These are phyloP conservation scores for Oxyura jamaicensis DNA, from an alignment of 2,113 vertebrate genomes.

Conservation along the genomic window DNA sequence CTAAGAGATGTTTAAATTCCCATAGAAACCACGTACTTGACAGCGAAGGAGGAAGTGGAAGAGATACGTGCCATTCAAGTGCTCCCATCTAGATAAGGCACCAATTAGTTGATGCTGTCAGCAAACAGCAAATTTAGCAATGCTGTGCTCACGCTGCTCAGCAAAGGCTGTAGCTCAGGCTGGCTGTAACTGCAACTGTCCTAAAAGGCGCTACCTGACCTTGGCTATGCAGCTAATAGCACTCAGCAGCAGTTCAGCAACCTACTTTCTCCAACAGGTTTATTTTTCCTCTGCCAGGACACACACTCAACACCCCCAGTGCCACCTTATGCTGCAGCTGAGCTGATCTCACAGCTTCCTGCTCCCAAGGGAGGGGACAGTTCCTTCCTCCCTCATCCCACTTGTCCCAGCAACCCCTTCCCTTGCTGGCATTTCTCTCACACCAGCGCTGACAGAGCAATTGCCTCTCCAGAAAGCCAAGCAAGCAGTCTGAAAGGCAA, in stretches of 20 bases:
- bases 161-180: background rate
- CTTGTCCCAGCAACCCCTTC: background rate
- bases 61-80: background rate
- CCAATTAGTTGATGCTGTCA: conserved; percentile 21
- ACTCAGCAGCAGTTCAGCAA: background rate
- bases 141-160: background rate
- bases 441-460: background rate
- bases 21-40: background rate
- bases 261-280: background rate
- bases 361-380: background rate
- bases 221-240: background rate
- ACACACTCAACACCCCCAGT: fast-evolving
- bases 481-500: background rate
- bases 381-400: background rate
- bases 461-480: background rate
- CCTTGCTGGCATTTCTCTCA: fast-evolving
- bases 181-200: background rate
- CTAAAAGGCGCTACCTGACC: background rate
- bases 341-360: background rate
- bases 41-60: background rate
- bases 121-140: conserved; percentile 21
- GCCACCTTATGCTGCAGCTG: background rate
- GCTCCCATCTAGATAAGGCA: conserved; percentile 5
- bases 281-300: background rate
- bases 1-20: background rate